phyloP scores from a whole-genome alignment of 2,797 vertebrate genomes.

The Myoxocephalus aenaeus region DNA sequence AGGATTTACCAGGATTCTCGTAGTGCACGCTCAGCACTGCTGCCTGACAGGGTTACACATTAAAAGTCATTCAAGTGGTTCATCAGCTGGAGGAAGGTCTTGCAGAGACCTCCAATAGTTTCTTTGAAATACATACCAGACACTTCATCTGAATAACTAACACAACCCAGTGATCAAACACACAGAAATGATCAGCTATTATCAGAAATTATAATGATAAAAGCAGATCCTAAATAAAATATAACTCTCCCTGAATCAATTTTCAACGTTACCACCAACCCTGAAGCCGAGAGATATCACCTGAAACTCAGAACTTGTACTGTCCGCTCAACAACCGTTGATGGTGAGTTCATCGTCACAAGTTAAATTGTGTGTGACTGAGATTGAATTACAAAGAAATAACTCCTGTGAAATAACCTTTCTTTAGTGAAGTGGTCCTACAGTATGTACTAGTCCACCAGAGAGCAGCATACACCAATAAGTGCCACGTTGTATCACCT shows the following conservation, averaged over 20 bases:
- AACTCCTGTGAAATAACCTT: background rate
- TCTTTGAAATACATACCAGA: background rate
- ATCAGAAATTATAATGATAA: background rate
- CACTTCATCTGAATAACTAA: too few species aligned
- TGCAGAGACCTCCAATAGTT: background rate
- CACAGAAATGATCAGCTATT: background rate
- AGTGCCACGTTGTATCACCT: background rate
- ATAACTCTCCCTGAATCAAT: too few species aligned
- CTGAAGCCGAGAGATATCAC: background rate
- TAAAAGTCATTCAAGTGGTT: conserved; percentile 20
- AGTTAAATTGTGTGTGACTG: background rate
- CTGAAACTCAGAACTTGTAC: background rate
- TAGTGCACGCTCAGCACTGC: conserved; percentile 30
- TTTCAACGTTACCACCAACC: too few species aligned
- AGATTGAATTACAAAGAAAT: background rate
- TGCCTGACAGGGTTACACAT: conserved; percentile 16
- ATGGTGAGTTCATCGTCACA: background rate
- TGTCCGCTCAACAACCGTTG: background rate
- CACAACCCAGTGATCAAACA: background rate
- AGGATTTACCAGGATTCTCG: conserved; percentile 55
- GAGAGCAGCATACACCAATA: background rate
- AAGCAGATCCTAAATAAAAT: background rate
- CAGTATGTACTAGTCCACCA: background rate
- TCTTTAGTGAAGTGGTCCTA: background rate
- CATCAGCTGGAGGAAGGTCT: conserved; percentile 2